These are phyloP conservation scores for Axinella damicornis DNA, from an alignment of 37 sponge, comb jelly and placozoan genomes.

Conservation along the genomic window DNA sequence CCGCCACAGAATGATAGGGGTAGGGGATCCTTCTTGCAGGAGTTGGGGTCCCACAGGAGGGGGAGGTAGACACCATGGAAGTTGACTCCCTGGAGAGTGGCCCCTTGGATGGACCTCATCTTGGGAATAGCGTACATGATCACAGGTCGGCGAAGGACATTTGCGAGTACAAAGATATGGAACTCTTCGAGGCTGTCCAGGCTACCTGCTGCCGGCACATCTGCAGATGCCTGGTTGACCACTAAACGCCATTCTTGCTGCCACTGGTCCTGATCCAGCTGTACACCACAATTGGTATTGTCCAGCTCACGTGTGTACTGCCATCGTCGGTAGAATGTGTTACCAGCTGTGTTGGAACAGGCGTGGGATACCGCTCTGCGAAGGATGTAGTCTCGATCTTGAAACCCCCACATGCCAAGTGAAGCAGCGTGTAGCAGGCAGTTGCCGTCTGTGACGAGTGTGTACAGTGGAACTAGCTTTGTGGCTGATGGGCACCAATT, in stretches of 20 bases:
- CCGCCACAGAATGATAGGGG: conserved; percentile 44
- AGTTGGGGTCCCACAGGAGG: conserved; percentile 61
- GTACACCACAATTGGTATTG: not conserved
- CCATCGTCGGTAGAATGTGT: conserved; percentile 56
- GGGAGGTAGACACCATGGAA: conserved; percentile 84
- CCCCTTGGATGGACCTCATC: conserved; percentile 41
- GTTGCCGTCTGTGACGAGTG: conserved; percentile 82
- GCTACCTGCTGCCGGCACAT: not conserved
- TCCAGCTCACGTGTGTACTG: conserved; percentile 4
- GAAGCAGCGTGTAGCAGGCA: conserved; percentile 91
- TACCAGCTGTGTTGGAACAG: not conserved
- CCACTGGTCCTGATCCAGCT: conserved; percentile 50
- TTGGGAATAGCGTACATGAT: conserved; percentile 64
- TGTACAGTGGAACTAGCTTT: conserved; percentile 52
- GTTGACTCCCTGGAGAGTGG: conserved; percentile 44
- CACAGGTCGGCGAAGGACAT: conserved; percentile 73
- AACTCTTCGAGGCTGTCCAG: conserved; percentile 66
- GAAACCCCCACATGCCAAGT: conserved; percentile 89
- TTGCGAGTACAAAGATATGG: conserved; percentile 80
- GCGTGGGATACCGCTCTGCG: conserved; percentile 44
- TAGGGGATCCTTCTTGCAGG: conserved; percentile 58
- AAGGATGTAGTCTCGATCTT: conserved; percentile 72
- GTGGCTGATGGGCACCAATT: conserved; percentile 59
- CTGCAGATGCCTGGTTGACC: conserved; percentile 26
- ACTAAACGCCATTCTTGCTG: conserved; percentile 52